Evolutionary conservation across 2,797 vertebrate species (phyloP).

Genomic region (Hippopotamyrus pictus): DNA sequence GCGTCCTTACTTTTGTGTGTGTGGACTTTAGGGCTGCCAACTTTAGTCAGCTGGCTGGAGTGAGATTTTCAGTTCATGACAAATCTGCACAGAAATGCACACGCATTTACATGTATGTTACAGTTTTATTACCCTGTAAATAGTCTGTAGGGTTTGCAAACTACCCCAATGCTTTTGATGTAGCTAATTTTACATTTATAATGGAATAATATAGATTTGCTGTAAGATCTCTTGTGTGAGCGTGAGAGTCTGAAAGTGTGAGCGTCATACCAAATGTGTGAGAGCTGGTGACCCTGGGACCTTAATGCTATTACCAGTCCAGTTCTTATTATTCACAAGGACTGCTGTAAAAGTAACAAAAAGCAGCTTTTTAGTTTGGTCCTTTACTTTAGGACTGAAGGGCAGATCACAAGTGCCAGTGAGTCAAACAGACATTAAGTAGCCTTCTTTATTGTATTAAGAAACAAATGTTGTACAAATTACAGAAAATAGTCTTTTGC

Average conservation of each 20-base stretch:
- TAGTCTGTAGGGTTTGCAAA: not conserved
- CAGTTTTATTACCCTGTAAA: not conserved
- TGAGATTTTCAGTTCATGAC: not conserved
- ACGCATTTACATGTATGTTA: not conserved
- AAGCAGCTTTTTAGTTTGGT: not conserved
- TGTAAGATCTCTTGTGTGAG: not conserved
- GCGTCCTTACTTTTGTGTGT: not conserved
- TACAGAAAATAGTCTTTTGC: conserved; percentile 59
- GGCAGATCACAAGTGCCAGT: not conserved
- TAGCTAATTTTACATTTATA: not conserved
- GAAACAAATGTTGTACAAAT: conserved; percentile 59
- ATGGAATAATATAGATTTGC: not conserved
- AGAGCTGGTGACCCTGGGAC: not conserved
- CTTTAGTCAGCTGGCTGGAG: not conserved
- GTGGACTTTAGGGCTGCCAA: not conserved
- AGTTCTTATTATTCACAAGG: not conserved
- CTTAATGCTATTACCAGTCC: not conserved
- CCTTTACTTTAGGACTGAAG: not conserved
- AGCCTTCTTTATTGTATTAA: conserved; percentile 79
- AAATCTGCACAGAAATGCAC: not conserved
- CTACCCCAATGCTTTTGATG: not conserved
- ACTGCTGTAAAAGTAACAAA: not conserved
- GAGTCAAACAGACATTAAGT: conserved; percentile 50
- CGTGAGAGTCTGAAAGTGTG: not conserved
- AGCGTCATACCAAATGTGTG: not conserved